A percentile compares a stretch with the other conserved stretches of the same genome.
Conservation (phyloP, 2,888 invertebrate genomes). For the Meta bourneti region DNA sequence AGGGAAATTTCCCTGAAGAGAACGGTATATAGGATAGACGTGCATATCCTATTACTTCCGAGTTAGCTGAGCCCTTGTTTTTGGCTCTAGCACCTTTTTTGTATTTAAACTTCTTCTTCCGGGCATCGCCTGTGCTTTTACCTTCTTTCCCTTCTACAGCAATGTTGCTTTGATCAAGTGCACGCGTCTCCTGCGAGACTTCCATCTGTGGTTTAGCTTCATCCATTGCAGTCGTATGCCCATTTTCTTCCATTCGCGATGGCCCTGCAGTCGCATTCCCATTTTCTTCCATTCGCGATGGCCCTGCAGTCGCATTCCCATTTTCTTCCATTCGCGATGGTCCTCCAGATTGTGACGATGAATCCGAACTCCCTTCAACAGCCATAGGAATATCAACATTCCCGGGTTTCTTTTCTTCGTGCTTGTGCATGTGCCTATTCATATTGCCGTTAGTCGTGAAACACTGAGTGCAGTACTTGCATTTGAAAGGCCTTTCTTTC, state of each 20-base stretch:
- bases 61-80: too few relatives aligned
- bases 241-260: background rate
- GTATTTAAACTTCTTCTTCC: background rate
- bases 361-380: background rate
- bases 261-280: background rate
- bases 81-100: too few relatives aligned
- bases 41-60: constrained; percentile 26
- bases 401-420: background rate
- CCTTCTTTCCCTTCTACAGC: too few relatives aligned
- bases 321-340: background rate
- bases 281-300: background rate
- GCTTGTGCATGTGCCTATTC: constrained; percentile 52
- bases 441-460: constrained; percentile 74
- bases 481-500: constrained; percentile 15
- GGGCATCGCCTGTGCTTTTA: too few relatives aligned
- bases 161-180: too few relatives aligned
- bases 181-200: too few relatives aligned
- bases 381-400: background rate
- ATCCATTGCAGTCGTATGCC: too few relatives aligned
- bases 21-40: constrained; percentile 4
- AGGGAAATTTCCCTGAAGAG: constrained; percentile 8
- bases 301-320: background rate
- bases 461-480: background rate
- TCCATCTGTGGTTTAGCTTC: too few relatives aligned
- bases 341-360: background rate